Evolutionary conservation across 2,113 vertebrate genomes (phyloP).

Genomic region (Paracanthobrama guichenoti): DNA sequence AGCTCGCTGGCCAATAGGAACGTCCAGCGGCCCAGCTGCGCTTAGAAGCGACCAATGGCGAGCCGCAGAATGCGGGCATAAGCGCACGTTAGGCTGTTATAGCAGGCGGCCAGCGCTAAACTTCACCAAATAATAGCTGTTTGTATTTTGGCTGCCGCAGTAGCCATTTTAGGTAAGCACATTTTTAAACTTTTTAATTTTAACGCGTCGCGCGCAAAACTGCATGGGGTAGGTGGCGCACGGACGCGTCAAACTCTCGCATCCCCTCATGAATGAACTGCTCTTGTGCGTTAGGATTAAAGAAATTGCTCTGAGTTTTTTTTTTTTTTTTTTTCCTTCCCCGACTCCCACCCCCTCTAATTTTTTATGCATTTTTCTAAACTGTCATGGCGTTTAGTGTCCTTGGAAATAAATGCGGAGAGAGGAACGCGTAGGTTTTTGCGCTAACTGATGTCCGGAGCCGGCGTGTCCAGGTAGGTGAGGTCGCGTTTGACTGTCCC

Average conservation of each 20-base stretch:
- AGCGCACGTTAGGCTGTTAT: constrained; percentile 82
- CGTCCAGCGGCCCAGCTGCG: constrained; percentile 67
- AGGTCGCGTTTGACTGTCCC: constrained; percentile 65
- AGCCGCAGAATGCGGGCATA: constrained; percentile 66
- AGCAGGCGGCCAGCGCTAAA: constrained; percentile 86
- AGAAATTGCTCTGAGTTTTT: constrained; percentile 66
- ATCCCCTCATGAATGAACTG: constrained; percentile 80
- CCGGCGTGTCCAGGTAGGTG: constrained; percentile 69
- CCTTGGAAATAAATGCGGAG: constrained; percentile 77
- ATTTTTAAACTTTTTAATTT: constrained; percentile 78
- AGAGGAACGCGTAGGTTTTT: constrained; percentile 64
- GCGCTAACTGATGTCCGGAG: constrained; percentile 66
- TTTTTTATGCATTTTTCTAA: constrained; percentile 85
- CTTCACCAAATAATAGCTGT: constrained; percentile 90
- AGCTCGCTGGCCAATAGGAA: constrained; percentile 78
- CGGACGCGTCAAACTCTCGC: constrained; percentile 63
- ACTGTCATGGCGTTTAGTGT: constrained; percentile 85
- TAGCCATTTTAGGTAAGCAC: constrained; percentile 96
- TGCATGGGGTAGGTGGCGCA: constrained; percentile 2
- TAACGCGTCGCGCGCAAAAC: constrained; percentile 25
- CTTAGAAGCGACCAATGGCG: constrained; percentile 75
- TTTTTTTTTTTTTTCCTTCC: constrained; percentile 39
- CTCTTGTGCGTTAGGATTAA: constrained; percentile 68
- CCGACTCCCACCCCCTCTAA: constrained; percentile 70
- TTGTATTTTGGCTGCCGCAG: constrained; percentile 90